Conservation (phyloP, 2,113 vertebrate genomes). For the Chionis minor region DNA sequence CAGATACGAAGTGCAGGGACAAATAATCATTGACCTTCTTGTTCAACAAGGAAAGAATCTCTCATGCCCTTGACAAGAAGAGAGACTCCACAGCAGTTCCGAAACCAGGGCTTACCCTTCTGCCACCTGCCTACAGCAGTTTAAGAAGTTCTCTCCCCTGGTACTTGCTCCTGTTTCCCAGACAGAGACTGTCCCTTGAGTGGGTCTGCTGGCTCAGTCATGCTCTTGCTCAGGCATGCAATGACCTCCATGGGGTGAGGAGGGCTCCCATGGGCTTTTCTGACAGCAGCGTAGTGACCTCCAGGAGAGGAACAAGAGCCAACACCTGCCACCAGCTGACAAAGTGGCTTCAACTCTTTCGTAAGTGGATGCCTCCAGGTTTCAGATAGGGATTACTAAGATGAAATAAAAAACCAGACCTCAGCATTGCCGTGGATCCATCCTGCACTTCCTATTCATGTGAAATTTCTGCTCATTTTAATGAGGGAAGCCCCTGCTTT, state of each 20-base stretch:
- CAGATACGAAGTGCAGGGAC: not conserved
- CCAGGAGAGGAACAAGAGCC: not conserved
- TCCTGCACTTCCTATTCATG: not conserved
- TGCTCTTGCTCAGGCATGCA: not conserved
- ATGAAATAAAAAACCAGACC: not conserved
- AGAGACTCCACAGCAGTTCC: not conserved
- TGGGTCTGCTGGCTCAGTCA: not conserved
- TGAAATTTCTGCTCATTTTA: not conserved
- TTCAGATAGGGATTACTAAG: not conserved
- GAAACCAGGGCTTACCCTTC: not conserved
- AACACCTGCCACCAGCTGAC: not conserved
- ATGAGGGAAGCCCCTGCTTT: not conserved
- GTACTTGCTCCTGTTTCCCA: not conserved
- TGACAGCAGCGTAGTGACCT: not conserved
- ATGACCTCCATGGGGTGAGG: not conserved
- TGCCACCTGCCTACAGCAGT: not conserved
- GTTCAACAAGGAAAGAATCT: not conserved
- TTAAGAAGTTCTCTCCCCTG: not conserved
- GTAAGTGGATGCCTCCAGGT: not conserved
- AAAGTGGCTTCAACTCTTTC: not conserved
- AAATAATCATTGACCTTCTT: not conserved
- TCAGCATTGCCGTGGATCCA: not conserved
- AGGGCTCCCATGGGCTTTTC: not conserved
- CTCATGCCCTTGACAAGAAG: rapidly evolving
- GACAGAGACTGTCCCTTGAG: not conserved